Evolutionary conservation across 1,140 invertebrate genomes (phyloP), one percentile per base, ranked within the genome.

Genomic region (Mizuhopecten yessoensis): DNA sequence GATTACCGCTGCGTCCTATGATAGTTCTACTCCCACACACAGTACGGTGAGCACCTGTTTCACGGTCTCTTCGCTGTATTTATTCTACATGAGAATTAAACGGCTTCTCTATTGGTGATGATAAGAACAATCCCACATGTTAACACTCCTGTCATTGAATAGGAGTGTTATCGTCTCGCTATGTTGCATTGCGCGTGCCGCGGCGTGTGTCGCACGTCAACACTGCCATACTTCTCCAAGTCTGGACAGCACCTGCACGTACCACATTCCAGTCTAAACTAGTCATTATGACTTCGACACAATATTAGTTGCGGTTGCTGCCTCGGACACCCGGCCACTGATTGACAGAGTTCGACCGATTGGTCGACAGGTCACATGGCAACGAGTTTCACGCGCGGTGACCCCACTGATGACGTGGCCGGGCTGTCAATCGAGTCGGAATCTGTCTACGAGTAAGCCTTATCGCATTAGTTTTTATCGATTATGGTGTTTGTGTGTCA

Each of bases 391-490:
- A 75, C 57, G 57, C 57, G 57, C 57, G 5, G n/a, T 75, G 57
- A 75, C 57, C 57, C 57, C 57, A 5, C n/a, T 29, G 57, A 29
- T 75, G 57, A 75, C 57, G 57, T 75, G 57, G 57, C 57, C n/a
- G 5, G 9, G 57, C 57, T 75, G 9, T 75, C n/a, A 39, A 39
- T 39, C 36, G 5, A 7, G 5, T 5, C 36, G 29, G 57, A 29
- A 75, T 29, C 57, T 75, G 57, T 75, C n/a, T 5, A 75, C n/a
- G 57, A 75, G n/a, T 11, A 23, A 17, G 11, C 23, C n/a, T 75
- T n/a, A 75, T 75, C 57, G 57, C n/a, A 75, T 75, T 75, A 75
- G 57, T n/a, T n/a, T 75, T 75, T 75, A 75, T 75, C 57, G 57
- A 75, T 75, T 75, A 75, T 75, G 23, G 57, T 7, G 23, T 75